Evolutionary conservation across 2,888 invertebrate genomes (phyloP), one percentile per base, ranked within the genome.

Genomic region (Nysson spinosus): DNA sequence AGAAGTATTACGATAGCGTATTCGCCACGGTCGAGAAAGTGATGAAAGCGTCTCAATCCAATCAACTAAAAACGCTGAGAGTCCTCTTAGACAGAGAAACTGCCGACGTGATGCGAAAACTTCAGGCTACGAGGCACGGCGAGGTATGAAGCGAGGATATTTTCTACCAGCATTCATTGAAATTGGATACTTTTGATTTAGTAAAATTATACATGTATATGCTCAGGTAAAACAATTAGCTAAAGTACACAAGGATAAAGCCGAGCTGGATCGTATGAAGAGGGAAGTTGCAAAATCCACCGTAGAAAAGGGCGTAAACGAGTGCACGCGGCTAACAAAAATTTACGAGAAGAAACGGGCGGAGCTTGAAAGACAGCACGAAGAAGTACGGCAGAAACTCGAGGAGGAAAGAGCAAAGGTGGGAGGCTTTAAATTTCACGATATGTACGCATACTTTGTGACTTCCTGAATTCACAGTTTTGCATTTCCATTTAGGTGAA

Each of bases 301-400:
- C 4, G 96, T 98, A 69, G 95, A 95, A 80, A 93, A 95, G 66
- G 97, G 96, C 34, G 97, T 97, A 44, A 93, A 93, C 65, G 97
- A 97, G 88, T 92, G 97, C 60, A 94, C 94, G 69, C 92, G 94
- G 56, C 89, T 96, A 79, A 93, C 93, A 75, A 91, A 93, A 83
- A 89, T 93, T 68, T 95, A 93, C 84, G 94, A 95, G 75, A 91
- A 91, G 79, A 92, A 93, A 58, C 91, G 92, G 74, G 92, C 93
- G 77, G 93, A 94, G 69, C 88, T 96, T 28, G 93, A 93, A 83
- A 91, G 92, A 63, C 91, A 93, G 72, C 96, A 96, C 87, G 95
- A 95, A 81, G 90, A 91, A 9, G 92, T 96, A 68, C 91, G 91
- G 77, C 91, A 91, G 72, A 90, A 90, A 63, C 88, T 94, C 71